Conservation (phyloP, 2,888 invertebrate species). For the Drosophila parthenogenetica region DNA sequence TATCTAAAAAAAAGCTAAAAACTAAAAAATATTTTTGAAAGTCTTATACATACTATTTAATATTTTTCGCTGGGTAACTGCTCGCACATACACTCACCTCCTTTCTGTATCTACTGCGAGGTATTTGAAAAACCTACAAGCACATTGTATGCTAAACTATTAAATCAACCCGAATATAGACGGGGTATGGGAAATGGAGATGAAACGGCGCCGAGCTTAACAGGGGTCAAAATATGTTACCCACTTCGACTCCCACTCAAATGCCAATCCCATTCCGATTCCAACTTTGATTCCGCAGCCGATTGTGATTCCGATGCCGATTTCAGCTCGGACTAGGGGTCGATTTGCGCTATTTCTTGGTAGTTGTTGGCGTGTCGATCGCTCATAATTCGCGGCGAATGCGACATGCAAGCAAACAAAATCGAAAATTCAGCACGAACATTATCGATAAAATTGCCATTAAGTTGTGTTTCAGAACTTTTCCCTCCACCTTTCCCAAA, state of each 20-base stretch:
- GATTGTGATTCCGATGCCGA: conserved; percentile 8
- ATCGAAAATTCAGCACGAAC: conserved; percentile 82
- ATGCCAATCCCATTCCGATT: conserved; percentile 9
- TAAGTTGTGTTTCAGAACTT: conserved; percentile 68
- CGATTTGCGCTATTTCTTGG: conserved; percentile 75
- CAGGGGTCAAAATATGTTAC: conserved; percentile 14
- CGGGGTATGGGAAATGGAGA: conserved; percentile 35
- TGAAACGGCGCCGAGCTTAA: conserved; percentile 23
- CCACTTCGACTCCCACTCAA: conserved; percentile 9
- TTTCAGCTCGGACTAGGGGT: conserved; percentile 28
- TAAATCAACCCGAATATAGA: conserved; percentile 54
- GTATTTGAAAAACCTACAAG: conserved; percentile 68
- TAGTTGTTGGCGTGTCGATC: conserved; percentile 78
- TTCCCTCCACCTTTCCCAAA: conserved; percentile 5
- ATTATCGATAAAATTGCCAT: conserved; percentile 83
- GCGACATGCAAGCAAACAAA: conserved; percentile 78
- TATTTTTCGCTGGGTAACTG: not conserved
- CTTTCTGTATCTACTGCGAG: not conserved
- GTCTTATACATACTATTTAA: no score
- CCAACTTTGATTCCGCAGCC: conserved; percentile 6
- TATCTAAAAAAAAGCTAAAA: no score
- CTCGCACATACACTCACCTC: not conserved
- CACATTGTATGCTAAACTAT: conserved; percentile 79
- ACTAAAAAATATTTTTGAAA: no score
- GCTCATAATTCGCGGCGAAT: conserved; percentile 71